Evolutionary conservation across 2,888 invertebrate genomes (phyloP), one percentile per base, ranked within the genome.

Genomic region (Brachylomia viminalis): DNA sequence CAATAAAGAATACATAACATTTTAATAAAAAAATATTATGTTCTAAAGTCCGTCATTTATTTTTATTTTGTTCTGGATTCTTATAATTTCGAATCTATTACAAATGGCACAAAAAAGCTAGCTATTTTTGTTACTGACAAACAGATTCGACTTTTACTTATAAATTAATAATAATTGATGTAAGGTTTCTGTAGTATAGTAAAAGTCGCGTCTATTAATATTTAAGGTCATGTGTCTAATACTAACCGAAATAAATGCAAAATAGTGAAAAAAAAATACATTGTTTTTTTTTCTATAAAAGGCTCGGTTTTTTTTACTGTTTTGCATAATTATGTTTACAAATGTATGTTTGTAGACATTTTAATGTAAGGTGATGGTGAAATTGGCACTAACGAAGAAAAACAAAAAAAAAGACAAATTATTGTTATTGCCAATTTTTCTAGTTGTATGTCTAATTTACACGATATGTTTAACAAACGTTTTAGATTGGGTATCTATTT

Each of bases 181-280:
- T 47, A 49, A 10, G 3, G n/a, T 52, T 52, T 75, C 45, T 15
- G 38, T 30, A 17, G 8, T 8, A 49, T 20, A 2, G 73, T 80
- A 86, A 89, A 92, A 91, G 87, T 91, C 88, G 85, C 78, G 77
- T 89, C 88, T 88, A 67, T 66, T 86, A 86, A 76, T 77, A 69
- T 79, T 84, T 93, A 94, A 94, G 91, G 90, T 89, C 92, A 93
- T 93, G 94, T 95, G 94, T 95, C 92, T 92, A 94, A 92, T 94
- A 95, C 93, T 90, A 86, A 86, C 86, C 79, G 17, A 74, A 72
- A 71, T 74, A 84, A 87, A 83, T 85, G 85, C 75, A 82, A 88
- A 92, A 90, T 86, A 90, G 91, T 90, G 1, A 33, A 33, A 7
- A 15, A 54, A 42, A 2, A 49, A 27, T 1, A 0, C 1, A 0